Base-by-base conservation (phyloP, 2,113 vertebrate genomes). In the Lasiurus cinereus region DNA sequence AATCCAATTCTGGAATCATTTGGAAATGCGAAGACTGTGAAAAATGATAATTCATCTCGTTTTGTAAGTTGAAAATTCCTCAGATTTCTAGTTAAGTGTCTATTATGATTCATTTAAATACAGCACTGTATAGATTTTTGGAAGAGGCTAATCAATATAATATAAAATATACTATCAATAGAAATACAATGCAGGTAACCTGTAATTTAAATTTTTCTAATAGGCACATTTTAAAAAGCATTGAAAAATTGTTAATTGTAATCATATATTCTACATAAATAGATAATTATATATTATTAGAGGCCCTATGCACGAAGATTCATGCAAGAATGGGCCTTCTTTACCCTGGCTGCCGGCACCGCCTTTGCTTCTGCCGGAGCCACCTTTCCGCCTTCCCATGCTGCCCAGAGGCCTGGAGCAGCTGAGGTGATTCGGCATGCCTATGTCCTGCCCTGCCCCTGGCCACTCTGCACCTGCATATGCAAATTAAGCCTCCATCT, bases 1-100 rank as follows among this genome's bases (percentile, higher is more conserved):
- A 99, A 99, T 97, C 99, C 99, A 96, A 99, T 99, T 94, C 98
- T 99, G 90, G 99, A 99, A 95, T 99, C 99, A 22, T 99, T 99
- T 18, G 99, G 99, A 90, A 99, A 99, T 8, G 99, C 99, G 14
- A 99, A 99, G 98, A 99, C 99, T 3, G 99, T 99, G 98, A 99
- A 99, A 97, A 99, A 99, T 19, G 99, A 99, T 98, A 99, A 99
- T 98, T 99, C 99, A 4, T 99, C 99, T 87, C 99, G 99, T 96
- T 99, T 99, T 96, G 99, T 99, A 98, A 99, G 99, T 99, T 52
- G 67, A 43, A 94, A 78, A 39, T 83, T 96, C 52, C 52, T 95
- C 62, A 3, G 6, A 67, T 72, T 70, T 77, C 54, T 94, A 50
- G 52, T 73, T 89, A 77, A 86, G 78, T 90, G 29, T 80, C 21